Evolutionary conservation across 1,140 invertebrate genomes (phyloP), one percentile per base, ranked within the genome.

Genomic region (Mactra quadrangularis): DNA sequence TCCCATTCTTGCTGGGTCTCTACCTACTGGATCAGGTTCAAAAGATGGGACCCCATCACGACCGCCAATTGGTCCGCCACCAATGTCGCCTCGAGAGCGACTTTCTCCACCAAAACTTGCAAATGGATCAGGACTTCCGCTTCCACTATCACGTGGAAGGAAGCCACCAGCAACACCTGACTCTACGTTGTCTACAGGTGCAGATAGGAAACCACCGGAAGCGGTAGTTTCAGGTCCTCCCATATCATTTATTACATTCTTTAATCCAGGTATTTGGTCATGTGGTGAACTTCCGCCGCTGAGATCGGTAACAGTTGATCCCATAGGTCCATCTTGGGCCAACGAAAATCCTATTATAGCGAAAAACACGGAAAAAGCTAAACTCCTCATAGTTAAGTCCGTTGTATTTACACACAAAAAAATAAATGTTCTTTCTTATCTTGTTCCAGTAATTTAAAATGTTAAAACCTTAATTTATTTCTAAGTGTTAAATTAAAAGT

Each of bases 341-440:
- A 27, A 72, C 19, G 29, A 45, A 53, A 72, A 19, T 35, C 29
- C 70, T 4, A 72, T 15, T 38, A 72, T 6, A 15, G 35, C 70
- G 50, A 57, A 53, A 55, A 35, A 35, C 31, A 55, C 52, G 50
- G 52, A 72, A 55, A 72, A 38, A 25, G 45, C 31, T 50, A n/a
- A 31, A 17, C 9, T 50, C 33, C 35, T 33, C 64, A 68, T 68
- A 29, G 25, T 68, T n/a, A n/a, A n/a, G n/a, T n/a, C n/a, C n/a
- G n/a, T n/a, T n/a, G n/a, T n/a, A n/a, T n/a, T n/a, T n/a, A n/a
- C n/a, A n/a, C n/a, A n/a, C n/a, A n/a, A n/a, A n/a, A n/a, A n/a
- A n/a, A n/a, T n/a, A n/a, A n/a, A n/a, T n/a, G n/a, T n/a, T n/a
- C n/a, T n/a, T n/a, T n/a, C n/a, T n/a, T n/a, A n/a, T n/a, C n/a